These are phyloP conservation scores for Sthenelais limicola DNA, from an alignment of 2,888 invertebrate species.

Conservation along the genomic window DNA sequence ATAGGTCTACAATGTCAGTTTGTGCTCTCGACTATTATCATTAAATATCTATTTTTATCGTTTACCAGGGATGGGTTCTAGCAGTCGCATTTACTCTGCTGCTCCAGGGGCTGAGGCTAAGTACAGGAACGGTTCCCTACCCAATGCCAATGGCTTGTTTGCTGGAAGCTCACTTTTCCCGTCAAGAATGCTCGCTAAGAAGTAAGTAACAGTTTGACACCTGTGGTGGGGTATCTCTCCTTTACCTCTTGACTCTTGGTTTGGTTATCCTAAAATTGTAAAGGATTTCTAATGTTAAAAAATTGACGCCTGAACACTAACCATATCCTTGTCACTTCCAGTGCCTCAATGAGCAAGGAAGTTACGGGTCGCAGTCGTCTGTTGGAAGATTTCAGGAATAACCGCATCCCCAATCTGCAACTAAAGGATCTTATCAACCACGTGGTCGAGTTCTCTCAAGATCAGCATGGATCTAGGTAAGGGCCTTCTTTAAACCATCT, in stretches of 20 bases:
- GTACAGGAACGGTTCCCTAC: conserved; percentile 73
- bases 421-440: conserved; percentile 96
- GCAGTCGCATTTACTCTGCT: conserved; percentile 81
- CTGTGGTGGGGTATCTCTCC: no score
- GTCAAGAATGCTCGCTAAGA: conserved; percentile 61
- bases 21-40: no score
- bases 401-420: conserved; percentile 75
- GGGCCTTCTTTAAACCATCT: no score
- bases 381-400: conserved; percentile 89
- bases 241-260: no score
- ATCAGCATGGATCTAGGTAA: conserved; percentile 94
- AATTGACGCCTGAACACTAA: no score
- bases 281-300: no score
- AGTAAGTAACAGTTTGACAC: conserved; percentile 42
- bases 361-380: conserved; percentile 82
- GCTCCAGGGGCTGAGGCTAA: conserved; percentile 94
- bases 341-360: conserved; percentile 62
- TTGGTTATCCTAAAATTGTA: no score
- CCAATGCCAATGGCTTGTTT: conserved; percentile 74
- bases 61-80: no score
- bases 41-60: no score
- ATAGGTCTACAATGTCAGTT: no score
- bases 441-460: conserved; percentile 99
- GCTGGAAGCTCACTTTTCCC: conserved; percentile 83
- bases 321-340: no score